Percentiles rank a stretch among this genome's conserved stretches.
Conservation (phyloP, 2,797 vertebrate genomes). For the Ceryle rudis region DNA sequence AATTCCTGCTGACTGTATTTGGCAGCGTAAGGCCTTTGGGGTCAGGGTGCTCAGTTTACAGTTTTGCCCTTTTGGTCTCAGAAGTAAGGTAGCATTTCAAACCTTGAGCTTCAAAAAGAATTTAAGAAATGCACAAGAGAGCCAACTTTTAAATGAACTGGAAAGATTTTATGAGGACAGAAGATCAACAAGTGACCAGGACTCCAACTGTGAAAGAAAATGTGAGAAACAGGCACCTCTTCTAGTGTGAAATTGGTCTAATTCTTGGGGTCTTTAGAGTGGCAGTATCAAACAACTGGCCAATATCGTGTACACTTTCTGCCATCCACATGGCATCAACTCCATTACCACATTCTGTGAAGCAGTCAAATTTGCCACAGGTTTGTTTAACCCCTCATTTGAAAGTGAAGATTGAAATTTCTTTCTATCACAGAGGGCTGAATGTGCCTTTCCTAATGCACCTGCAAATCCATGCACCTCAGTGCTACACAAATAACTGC, state of each 20-base stretch:
- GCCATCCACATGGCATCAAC: constrained; percentile 24
- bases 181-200: constrained; percentile 66
- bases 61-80: constrained; percentile 16
- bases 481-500: background rate
- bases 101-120: constrained; percentile 45
- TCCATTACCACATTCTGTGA: constrained; percentile 60
- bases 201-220: constrained; percentile 72
- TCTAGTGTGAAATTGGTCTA: constrained; percentile 71
- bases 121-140: constrained; percentile 65
- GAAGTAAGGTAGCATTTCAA: constrained; percentile 43
- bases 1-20: constrained; percentile 3
- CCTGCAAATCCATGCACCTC: background rate
- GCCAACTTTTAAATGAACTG: constrained; percentile 75
- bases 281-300: constrained; percentile 57
- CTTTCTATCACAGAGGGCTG: background rate
- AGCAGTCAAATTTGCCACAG: constrained; percentile 26
- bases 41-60: constrained; percentile 50
- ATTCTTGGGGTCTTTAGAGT: constrained; percentile 62
- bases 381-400: constrained; percentile 57
- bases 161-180: constrained; percentile 73
- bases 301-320: constrained; percentile 30
- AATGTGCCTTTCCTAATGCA: background rate
- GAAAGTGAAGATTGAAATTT: background rate
- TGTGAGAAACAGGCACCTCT: constrained; percentile 64
- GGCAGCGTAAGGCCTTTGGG: constrained; percentile 26